Conservation (phyloP, 2,113 vertebrate genomes). For the Chiloscyllium plagiosum region DNA sequence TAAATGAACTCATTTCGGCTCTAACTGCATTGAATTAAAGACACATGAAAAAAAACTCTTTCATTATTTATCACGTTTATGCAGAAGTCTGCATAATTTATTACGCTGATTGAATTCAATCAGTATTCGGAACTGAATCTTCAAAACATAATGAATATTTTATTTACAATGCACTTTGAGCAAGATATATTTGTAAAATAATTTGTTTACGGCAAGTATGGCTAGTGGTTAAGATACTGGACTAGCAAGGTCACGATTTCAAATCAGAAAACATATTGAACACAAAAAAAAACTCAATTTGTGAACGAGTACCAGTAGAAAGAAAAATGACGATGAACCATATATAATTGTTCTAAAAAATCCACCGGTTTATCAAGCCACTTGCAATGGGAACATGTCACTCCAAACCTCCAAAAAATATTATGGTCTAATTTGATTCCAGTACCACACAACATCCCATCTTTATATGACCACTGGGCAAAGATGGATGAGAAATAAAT, state of each 20-base stretch:
- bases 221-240: neutral
- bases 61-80: conserved; percentile 10
- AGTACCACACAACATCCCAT: neutral
- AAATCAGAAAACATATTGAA: neutral
- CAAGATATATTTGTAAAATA: neutral
- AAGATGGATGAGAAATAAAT: neutral
- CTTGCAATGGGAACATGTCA: neutral
- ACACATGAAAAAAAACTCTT: neutral
- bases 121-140: neutral
- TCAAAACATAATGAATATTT: neutral
- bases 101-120: neutral
- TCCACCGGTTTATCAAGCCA: neutral
- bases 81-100: neutral
- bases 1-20: neutral
- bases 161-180: neutral
- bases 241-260: neutral
- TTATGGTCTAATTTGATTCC: neutral
- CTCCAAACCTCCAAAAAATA: neutral
- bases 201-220: neutral
- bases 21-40: conserved; percentile 7
- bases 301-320: neutral
- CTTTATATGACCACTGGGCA: neutral
- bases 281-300: neutral
- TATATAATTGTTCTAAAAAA: neutral
- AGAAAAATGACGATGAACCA: neutral